Evolutionary conservation across 2,888 invertebrate genomes (phyloP).

Genomic region (Rutpela maculata): DNA sequence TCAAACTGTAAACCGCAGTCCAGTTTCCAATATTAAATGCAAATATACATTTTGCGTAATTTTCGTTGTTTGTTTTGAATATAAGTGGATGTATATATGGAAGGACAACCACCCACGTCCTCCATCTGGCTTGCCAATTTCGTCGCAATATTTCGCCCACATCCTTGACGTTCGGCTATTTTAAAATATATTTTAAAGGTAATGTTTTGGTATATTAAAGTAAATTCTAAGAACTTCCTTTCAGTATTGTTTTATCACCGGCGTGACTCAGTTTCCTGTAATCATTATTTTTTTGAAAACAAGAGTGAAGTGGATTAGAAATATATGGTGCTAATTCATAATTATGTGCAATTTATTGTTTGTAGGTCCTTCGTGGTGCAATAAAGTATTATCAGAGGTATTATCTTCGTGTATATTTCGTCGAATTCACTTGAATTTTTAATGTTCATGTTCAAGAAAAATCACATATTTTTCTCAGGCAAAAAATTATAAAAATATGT

Average conservation of each 20-base stretch:
- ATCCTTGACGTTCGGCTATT: conserved; percentile 12
- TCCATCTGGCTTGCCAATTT: conserved; percentile 50
- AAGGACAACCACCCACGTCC: conserved; percentile 45
- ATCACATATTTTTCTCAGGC: no score
- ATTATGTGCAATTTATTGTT: neutral
- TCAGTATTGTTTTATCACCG: no score
- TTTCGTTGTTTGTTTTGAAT: conserved; percentile 43
- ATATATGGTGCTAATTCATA: neutral
- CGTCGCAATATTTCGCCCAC: conserved; percentile 49
- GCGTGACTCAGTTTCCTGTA: no score
- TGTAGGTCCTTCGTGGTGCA: neutral
- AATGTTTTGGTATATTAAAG: no score
- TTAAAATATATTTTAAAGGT: conserved; percentile 19
- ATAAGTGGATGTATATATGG: conserved; percentile 40
- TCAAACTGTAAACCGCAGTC: conserved; percentile 29
- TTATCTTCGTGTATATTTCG: no score
- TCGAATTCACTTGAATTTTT: no score
- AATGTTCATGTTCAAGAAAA: no score
- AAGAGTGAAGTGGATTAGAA: no score
- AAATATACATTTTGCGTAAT: conserved; percentile 42
- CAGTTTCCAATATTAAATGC: conserved; percentile 46
- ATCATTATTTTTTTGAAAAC: no score
- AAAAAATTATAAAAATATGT: no score
- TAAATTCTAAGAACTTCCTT: no score
- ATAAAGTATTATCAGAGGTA: no score